Base-by-base conservation (phyloP, 2,797 vertebrate genomes). In the Lithobates pipiens region DNA sequence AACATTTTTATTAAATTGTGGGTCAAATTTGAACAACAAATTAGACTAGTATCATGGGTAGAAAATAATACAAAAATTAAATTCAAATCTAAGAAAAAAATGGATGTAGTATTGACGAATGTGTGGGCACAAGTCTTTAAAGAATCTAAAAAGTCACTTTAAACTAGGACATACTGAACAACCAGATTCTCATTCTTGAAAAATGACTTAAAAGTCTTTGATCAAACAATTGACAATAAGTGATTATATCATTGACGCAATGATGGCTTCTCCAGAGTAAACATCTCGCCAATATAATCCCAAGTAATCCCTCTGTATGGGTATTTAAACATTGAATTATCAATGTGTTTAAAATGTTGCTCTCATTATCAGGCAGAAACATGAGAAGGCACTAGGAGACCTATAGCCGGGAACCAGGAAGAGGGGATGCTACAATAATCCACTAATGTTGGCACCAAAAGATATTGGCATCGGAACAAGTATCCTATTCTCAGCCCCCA, bases 381-480 rank as follows among this genome's bases (percentile, higher is more conserved):
- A 87, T 80, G 80, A 80, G 91, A 92, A 81, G 90, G 85, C 88
- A 88, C 89, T 91, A 86, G 89, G 89, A 87, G 89, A 92, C 89
- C 84, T 90, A 83, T 89, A 89, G 89, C 2, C 5, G 76, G 82
- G 89, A 90, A 90, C 87, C 90, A 88, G 23, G 13, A 82, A 69
- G 80, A 88, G 82, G 88, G 86, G 86, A 82, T 76, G 82, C 63
- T 76, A 88, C 86, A 86, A 88, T 91, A 92, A 92, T 92, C 92
- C 54, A 0, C 87, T 91, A 91, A 86, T 86, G 86, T 90, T 93
- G 93, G 92, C 91, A 92, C 85, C 85, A 89, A 65, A 90, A 91
- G 50, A 86, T 86, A 77, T 88, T 93, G 93, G 92, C 93, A 92
- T 82, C 71, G 90, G 90, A 92, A 92, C 92, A 92, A 90, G 87